Percentiles rank a stretch among this genome's conserved stretches.
Conservation (phyloP, 2,113 vertebrate species). For the Abramis brama region DNA sequence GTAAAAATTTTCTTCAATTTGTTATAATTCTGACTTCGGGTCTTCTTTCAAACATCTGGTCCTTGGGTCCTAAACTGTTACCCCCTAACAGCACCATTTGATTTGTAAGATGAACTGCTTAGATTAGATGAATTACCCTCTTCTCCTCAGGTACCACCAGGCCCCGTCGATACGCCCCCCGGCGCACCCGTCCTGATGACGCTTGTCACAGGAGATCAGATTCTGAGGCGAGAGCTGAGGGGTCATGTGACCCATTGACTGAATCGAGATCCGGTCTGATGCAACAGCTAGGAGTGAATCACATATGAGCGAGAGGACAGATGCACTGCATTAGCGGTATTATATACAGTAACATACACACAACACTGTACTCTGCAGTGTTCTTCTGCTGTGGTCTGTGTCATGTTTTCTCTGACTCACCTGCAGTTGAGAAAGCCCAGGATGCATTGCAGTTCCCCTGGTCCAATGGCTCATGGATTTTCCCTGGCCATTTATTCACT, state of each 20-base stretch:
- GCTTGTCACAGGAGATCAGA: constrained; percentile 91
- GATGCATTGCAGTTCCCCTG: constrained; percentile 97
- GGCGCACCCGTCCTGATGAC: constrained; percentile 88
- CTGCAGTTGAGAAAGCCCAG: constrained; percentile 97
- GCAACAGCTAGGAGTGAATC: constrained; percentile 82
- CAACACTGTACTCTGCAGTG: neutral
- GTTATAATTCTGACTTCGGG: no score
- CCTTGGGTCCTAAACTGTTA: no score
- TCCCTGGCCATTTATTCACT: constrained; percentile 87
- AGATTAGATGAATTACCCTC: constrained; percentile 77
- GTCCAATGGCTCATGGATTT: constrained; percentile 93
- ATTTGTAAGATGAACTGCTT: neutral
- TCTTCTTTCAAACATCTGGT: no score
- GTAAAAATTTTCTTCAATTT: no score
- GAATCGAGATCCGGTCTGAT: constrained; percentile 94
- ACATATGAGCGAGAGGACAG: neutral
- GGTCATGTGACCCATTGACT: constrained; percentile 98
- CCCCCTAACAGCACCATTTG: no score
- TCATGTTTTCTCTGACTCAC: constrained; percentile 65
- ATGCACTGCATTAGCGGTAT: neutral
- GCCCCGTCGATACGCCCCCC: constrained; percentile 90
- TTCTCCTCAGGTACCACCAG: constrained; percentile 92
- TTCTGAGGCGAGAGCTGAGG: constrained; percentile 93
- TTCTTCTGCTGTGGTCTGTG: neutral
- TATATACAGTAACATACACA: neutral